phyloP scores from a whole-genome alignment of 2,888 invertebrate species.

The Apoda limacodes region DNA sequence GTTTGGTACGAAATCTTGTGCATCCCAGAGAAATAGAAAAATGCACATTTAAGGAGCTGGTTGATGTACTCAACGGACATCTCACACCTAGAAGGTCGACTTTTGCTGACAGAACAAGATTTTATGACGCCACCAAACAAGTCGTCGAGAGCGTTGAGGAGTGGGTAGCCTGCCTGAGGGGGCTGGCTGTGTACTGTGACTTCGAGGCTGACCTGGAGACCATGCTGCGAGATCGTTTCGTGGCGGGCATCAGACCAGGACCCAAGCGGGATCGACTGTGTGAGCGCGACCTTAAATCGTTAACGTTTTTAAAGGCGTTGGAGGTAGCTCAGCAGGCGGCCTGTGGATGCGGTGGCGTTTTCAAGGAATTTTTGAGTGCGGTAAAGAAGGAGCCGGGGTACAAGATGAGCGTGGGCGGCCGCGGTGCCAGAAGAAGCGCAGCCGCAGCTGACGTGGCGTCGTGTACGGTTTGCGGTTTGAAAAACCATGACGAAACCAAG shows the following conservation, averaged over 20 bases:
- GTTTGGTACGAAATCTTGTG: too few relatives aligned
- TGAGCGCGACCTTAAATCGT: slow-evolving; percentile 11
- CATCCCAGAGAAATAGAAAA: too few relatives aligned
- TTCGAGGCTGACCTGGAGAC: slow-evolving; percentile 12
- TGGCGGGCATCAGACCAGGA: slow-evolving; percentile 14
- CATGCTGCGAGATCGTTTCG: slow-evolving; percentile 12
- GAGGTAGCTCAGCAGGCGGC: slow-evolving; percentile 14
- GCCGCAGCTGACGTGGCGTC: too few relatives aligned
- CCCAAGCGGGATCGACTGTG: too few relatives aligned
- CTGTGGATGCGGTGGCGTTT: slow-evolving; percentile 6
- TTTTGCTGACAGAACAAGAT: too few relatives aligned
- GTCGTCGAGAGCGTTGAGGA: too few relatives aligned
- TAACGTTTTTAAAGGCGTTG: slow-evolving; percentile 10
- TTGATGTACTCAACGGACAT: slow-evolving; percentile 5
- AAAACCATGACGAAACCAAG: slow-evolving; percentile 13
- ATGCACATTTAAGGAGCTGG: slow-evolving; percentile 3
- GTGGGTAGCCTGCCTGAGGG: too few relatives aligned
- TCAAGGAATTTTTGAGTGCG: neutral
- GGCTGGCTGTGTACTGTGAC: slow-evolving; percentile 14
- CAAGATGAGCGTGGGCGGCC: too few relatives aligned
- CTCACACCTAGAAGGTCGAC: too few relatives aligned
- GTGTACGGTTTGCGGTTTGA: slow-evolving; percentile 7
- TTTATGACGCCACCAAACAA: too few relatives aligned
- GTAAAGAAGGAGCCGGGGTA: slow-evolving; percentile 14
- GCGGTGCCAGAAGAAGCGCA: neutral